Percentiles rank a stretch among this genome's conserved stretches.
Evolutionary conservation across 1,140 invertebrate genomes (phyloP).

Genomic region (Dreissena polymorpha): DNA sequence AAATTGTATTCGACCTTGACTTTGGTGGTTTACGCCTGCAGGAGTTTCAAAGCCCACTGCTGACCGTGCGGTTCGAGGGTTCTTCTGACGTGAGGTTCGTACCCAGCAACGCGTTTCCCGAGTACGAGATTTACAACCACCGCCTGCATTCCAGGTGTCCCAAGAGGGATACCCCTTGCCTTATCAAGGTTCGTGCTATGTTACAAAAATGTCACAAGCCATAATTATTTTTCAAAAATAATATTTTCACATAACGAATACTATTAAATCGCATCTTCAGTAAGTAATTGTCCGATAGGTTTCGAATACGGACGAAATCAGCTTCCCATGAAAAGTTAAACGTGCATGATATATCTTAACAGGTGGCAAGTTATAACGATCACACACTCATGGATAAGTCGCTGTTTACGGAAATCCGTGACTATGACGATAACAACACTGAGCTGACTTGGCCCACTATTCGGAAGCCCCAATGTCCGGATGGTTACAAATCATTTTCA

Average conservation of each 20-base stretch:
- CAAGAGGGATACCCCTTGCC: neutral
- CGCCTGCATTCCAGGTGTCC: slow-evolving; percentile 1
- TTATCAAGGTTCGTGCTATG: slow-evolving; percentile 1
- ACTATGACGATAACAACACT: slow-evolving; percentile 9
- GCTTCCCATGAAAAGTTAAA: neutral
- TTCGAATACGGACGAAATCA: neutral
- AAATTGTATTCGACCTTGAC: slow-evolving; percentile 21
- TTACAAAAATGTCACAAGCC: neutral
- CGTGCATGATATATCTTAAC: slow-evolving; percentile 4
- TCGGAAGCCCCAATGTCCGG: no score
- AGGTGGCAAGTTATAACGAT: slow-evolving; percentile 8
- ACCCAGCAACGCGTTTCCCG: neutral
- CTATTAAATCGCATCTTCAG: neutral
- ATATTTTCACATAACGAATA: neutral
- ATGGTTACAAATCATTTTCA: no score
- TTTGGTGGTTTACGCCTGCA: no score
- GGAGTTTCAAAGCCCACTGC: slow-evolving; percentile 16
- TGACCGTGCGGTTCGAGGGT: slow-evolving; percentile 8
- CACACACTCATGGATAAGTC: neutral
- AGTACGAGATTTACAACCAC: slow-evolving; percentile 48
- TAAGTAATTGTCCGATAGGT: neutral
- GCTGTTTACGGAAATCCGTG: neutral
- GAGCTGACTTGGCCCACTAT: slow-evolving; percentile 11
- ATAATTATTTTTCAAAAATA: neutral
- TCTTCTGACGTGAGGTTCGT: neutral